phyloP scores from a whole-genome alignment of 2,797 vertebrate species.

The Scomberomorus guttatus region DNA sequence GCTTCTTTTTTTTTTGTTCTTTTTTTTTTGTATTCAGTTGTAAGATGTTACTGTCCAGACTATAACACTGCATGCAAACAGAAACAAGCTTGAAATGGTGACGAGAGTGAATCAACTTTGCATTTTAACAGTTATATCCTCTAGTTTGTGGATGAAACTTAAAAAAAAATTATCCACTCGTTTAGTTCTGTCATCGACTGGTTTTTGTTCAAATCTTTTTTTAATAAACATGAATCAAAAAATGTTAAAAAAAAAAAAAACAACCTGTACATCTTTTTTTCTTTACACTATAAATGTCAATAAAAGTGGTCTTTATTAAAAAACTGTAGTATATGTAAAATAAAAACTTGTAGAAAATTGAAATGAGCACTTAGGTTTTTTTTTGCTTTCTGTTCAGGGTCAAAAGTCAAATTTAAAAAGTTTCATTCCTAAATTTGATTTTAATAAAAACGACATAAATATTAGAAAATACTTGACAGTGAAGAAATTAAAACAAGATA shows the following conservation, averaged over 20 bases:
- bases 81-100: constrained; percentile 55
- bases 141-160: constrained; percentile 41
- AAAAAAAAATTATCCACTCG: constrained; percentile 7
- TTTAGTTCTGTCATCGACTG: constrained; percentile 46
- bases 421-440: background rate
- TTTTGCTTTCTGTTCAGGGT: background rate
- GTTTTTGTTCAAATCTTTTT: constrained; percentile 37
- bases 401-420: background rate
- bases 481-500: constrained; percentile 21
- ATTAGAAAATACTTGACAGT: background rate
- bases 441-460: too few species aligned
- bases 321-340: constrained; percentile 85
- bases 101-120: constrained; percentile 50
- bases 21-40: constrained; percentile 53
- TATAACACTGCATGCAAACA: constrained; percentile 74
- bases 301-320: constrained; percentile 78
- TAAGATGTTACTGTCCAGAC: constrained; percentile 47
- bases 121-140: constrained; percentile 55
- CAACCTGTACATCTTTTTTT: constrained; percentile 63
- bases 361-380: constrained; percentile 10
- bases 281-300: constrained; percentile 79
- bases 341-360: constrained; percentile 81
- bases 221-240: constrained; percentile 61
- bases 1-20: constrained; percentile 55
- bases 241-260: constrained; percentile 83